phyloP scores from a whole-genome alignment of 2,888 invertebrate genomes.

The Silvanus unidentatus region DNA sequence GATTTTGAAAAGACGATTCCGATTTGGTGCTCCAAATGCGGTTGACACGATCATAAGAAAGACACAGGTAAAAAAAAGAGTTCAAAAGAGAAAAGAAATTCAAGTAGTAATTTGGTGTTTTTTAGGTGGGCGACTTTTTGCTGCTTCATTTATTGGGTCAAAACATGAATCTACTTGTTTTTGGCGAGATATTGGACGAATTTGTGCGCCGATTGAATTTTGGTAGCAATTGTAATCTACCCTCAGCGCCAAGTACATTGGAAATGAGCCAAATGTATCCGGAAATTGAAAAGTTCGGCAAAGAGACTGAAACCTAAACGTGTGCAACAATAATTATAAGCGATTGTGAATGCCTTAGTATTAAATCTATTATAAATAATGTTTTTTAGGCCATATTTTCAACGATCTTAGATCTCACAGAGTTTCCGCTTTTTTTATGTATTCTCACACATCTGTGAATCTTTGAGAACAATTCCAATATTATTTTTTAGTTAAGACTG shows the following conservation, averaged over 20 bases:
- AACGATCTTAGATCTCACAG: too few relatives aligned
- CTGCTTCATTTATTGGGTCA: constrained; percentile 78
- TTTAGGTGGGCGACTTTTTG: constrained; percentile 80
- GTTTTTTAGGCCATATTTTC: background rate
- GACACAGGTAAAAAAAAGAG: constrained; percentile 69
- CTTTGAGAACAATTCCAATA: too few relatives aligned
- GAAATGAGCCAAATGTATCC: constrained; percentile 85
- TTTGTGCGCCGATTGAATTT: constrained; percentile 64
- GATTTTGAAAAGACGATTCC: constrained; percentile 72
- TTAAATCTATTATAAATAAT: background rate
- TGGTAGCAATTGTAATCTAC: constrained; percentile 64
- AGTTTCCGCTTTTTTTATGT: too few relatives aligned
- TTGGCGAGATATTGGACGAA: constrained; percentile 74
- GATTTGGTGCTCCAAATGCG: constrained; percentile 68
- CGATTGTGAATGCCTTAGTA: constrained; percentile 5
- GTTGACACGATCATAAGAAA: constrained; percentile 71
- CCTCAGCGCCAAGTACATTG: constrained; percentile 79
- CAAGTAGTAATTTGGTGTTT: constrained; percentile 15
- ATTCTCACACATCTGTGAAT: too few relatives aligned
- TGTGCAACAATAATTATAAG: background rate
- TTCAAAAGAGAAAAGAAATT: too few relatives aligned
- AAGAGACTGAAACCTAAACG: constrained; percentile 76
- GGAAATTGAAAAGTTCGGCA: constrained; percentile 69
- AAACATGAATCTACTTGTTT: constrained; percentile 77
- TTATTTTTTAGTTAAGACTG: too few relatives aligned